Evolutionary conservation across 2,888 invertebrate genomes (phyloP).

Genomic region (Leucoma salicis): DNA sequence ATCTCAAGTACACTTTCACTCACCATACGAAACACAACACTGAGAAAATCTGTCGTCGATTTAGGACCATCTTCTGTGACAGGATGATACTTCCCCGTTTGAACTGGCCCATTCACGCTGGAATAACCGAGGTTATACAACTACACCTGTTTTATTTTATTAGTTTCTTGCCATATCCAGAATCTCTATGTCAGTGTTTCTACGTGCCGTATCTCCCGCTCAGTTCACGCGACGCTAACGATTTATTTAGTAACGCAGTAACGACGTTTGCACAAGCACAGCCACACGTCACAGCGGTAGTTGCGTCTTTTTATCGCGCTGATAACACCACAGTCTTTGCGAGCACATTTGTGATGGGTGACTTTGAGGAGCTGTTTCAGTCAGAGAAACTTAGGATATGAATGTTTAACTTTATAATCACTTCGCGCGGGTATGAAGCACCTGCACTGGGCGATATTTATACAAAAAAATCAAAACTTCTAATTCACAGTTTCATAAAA

Average conservation of each 20-base stretch:
- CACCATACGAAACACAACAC: too few species aligned
- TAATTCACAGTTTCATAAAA: too few species aligned
- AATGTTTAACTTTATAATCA: not conserved
- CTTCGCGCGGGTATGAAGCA: too few species aligned
- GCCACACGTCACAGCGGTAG: conserved; percentile 61
- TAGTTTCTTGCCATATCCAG: conserved; percentile 56
- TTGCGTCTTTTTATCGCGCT: conserved; percentile 58
- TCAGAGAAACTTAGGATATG: not conserved
- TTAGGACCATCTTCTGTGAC: too few species aligned
- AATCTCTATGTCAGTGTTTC: conserved; percentile 21
- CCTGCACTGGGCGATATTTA: too few species aligned
- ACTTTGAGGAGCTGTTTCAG: not conserved
- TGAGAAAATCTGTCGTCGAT: too few species aligned
- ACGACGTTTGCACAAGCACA: conserved; percentile 73
- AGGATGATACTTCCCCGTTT: too few species aligned
- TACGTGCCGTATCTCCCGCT: conserved; percentile 74
- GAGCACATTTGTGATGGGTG: not conserved
- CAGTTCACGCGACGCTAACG: conserved; percentile 71
- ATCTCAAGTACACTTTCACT: too few species aligned
- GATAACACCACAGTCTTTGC: conserved; percentile 30
- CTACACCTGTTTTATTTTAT: too few species aligned
- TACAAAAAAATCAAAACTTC: too few species aligned
- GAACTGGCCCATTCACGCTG: too few species aligned
- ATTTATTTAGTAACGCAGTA: conserved; percentile 76
- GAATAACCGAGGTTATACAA: too few species aligned